These are phyloP conservation scores for Todiramphus chloris DNA, from an alignment of 2,113 vertebrate genomes.

Conservation along the genomic window DNA sequence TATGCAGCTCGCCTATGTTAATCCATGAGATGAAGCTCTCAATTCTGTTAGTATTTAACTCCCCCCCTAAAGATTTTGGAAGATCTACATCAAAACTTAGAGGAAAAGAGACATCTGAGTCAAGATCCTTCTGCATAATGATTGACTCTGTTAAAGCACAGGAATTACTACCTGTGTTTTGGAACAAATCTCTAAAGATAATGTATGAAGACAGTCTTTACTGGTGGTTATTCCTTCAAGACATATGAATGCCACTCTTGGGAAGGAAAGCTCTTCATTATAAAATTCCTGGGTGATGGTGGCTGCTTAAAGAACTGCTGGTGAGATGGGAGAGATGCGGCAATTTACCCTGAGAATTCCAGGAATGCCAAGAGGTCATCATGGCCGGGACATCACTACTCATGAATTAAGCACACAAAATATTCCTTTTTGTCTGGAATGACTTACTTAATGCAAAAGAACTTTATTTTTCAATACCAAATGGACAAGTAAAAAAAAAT, in stretches of 20 bases:
- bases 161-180: neutral
- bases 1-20: rapidly evolving
- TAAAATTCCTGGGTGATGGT: rapidly evolving
- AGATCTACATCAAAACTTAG: neutral
- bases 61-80: neutral
- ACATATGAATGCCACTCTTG: neutral
- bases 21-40: neutral
- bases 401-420: neutral
- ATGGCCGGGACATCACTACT: neutral
- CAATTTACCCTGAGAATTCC: neutral
- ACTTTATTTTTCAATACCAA: neutral
- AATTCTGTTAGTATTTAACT: neutral
- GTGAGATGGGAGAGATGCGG: neutral
- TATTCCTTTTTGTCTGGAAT: neutral
- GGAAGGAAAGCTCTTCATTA: neutral
- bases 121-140: neutral
- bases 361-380: neutral
- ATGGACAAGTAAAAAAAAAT: neutral
- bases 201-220: neutral
- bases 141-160: neutral
- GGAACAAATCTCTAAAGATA: neutral
- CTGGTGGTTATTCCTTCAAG: neutral
- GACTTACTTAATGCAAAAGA: neutral
- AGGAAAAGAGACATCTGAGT: neutral
- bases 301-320: neutral